Conservation (phyloP, 2,113 vertebrate species). For the Hemiprocne comata region DNA sequence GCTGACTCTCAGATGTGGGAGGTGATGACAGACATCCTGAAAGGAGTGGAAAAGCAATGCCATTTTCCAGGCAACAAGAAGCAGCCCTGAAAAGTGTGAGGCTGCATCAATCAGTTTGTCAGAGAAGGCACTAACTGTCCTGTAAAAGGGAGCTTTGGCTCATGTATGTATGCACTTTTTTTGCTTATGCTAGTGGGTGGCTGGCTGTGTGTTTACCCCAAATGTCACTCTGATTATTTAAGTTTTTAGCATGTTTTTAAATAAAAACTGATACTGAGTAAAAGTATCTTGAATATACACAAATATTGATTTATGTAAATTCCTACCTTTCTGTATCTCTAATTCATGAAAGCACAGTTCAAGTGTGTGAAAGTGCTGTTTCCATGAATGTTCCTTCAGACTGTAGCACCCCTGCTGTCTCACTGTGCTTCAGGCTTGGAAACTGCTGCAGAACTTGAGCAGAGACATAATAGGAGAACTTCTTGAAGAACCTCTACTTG, state of each 20-base stretch:
- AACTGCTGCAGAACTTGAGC: not conserved
- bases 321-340: constrained; percentile 41
- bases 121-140: constrained; percentile 16
- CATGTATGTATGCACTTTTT: constrained; percentile 72
- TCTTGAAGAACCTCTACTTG: not conserved
- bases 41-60: constrained; percentile 2
- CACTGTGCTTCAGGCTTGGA: not conserved
- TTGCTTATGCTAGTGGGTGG: constrained; percentile 66
- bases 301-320: constrained; percentile 51
- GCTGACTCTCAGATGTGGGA: constrained; percentile 18
- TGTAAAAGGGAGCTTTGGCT: constrained; percentile 26
- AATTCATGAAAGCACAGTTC: constrained; percentile 33
- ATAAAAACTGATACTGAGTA: constrained; percentile 74
- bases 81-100: not conserved
- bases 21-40: not conserved
- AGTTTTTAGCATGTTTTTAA: constrained; percentile 84
- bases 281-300: constrained; percentile 67
- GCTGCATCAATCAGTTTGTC: not conserved
- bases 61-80: constrained; percentile 13
- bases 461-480: not conserved
- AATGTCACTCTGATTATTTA: constrained; percentile 67
- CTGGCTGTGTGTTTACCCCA: constrained; percentile 43
- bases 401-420: not conserved
- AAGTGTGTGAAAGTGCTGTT: constrained; percentile 24
- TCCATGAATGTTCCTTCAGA: not conserved